phyloP scores from a whole-genome alignment of 1,140 invertebrate species.

The Atta colombica region DNA sequence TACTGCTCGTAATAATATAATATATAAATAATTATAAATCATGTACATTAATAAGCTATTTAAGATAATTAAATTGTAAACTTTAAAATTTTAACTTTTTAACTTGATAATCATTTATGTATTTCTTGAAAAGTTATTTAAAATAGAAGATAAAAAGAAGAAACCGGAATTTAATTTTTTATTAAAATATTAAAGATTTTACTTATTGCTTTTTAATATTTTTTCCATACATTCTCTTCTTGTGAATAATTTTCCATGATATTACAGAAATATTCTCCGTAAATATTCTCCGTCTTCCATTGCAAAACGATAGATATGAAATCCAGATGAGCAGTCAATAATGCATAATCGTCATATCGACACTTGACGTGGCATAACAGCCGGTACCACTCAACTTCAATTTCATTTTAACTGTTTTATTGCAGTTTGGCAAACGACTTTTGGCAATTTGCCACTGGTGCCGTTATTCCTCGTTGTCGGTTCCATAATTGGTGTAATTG shows the following conservation, averaged over 20 bases:
- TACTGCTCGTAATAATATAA: neutral
- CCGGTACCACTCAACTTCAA: constrained; percentile 35
- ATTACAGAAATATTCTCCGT: neutral
- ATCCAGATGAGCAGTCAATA: constrained; percentile 1
- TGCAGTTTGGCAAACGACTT: constrained; percentile 75
- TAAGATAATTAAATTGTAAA: neutral
- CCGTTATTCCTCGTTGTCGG: constrained; percentile 70
- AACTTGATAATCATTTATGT: neutral
- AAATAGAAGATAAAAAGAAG: neutral
- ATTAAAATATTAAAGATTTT: neutral
- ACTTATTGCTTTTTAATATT: neutral
- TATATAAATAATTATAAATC: neutral
- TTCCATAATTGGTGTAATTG: constrained; percentile 68
- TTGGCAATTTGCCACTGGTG: constrained; percentile 77
- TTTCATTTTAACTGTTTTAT: constrained; percentile 71
- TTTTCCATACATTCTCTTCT: neutral
- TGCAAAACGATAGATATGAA: neutral
- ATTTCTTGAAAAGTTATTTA: neutral
- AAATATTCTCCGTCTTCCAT: neutral
- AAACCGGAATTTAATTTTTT: neutral
- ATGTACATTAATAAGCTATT: neutral
- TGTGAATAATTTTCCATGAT: neutral
- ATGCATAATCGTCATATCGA: neutral
- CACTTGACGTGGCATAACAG: neutral
- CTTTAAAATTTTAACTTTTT: neutral